These are phyloP conservation scores for Noctilio leporinus DNA, from an alignment of 2,113 vertebrate species.

Conservation along the genomic window DNA sequence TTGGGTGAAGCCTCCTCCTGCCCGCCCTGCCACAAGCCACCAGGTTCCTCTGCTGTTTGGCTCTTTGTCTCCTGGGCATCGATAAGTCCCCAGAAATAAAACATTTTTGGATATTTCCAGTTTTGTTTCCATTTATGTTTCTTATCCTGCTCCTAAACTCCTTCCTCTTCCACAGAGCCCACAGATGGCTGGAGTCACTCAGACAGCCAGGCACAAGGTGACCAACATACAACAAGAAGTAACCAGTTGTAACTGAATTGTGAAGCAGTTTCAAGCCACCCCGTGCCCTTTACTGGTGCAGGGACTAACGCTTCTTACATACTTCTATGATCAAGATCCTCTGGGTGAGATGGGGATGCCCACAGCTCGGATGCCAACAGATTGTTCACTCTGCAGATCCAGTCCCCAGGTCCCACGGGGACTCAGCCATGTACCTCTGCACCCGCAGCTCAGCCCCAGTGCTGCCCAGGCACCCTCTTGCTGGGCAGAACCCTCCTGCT, in stretches of 20 bases:
- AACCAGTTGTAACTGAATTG: neutral
- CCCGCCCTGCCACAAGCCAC: neutral
- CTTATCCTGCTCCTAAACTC: neutral
- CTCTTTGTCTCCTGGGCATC: neutral
- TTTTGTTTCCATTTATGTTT: neutral
- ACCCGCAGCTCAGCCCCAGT: slow-evolving; percentile 37
- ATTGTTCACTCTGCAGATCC: neutral
- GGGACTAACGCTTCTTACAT: neutral
- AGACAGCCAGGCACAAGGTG: neutral
- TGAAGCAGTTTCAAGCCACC: slow-evolving; percentile 10
- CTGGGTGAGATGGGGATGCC: accelerated
- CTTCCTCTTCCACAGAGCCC: neutral
- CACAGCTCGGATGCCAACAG: accelerated
- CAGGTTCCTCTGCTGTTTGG: neutral
- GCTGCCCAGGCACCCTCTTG: neutral
- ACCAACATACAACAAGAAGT: neutral
- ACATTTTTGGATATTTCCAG: neutral
- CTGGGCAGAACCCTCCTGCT: neutral
- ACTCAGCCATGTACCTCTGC: slow-evolving; percentile 14
- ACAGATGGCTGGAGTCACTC: neutral
- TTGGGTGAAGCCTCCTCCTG: neutral
- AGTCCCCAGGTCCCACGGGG: neutral
- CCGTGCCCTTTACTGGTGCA: accelerated
- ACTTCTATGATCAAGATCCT: accelerated
- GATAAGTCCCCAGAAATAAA: neutral